Evolutionary conservation across 2,797 vertebrate species (phyloP), one percentile per base, ranked within the genome.

Genomic region (Hypotaenidia philippensis): DNA sequence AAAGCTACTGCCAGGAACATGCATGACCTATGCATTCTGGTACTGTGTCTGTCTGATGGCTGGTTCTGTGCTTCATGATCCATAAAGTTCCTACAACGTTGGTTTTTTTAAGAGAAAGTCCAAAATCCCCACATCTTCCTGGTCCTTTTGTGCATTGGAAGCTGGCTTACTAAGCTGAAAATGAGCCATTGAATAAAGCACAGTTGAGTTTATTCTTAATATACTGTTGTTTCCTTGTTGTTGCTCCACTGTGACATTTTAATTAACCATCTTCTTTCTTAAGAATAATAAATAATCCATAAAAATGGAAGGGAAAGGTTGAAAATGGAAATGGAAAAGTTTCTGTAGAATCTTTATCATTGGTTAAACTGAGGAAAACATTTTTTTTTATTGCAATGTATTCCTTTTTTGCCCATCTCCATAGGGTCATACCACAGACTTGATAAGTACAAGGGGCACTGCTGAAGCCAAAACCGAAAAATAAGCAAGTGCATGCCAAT

Each of bases 21-120:
- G 0, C 0, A 1, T 44, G 12, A 26, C 25, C 21, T 55, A 0
- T 63, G 15, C 4, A 6, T 74, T 44, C 52, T 83, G 11, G 9
- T 64, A 38, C 26, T 2, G 1, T 5, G 4, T 56, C 32, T 80
- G 53, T 56, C 32, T 80, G 53, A 25, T 27, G 22, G 36, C 38
- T 70, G 26, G 26, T 49, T 82, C 64, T 68, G 34, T 65, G 18
- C 31, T 89, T 74, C 3, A 0, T 70, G 22, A 72, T 53, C 57
- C 69, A 1, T 36, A 8, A 52, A 75, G 26, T 31, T 44, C 16
- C 31, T 53, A 41, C 22, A 64, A 20, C 1, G 3, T 5, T 57
- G 15, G 15, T 32, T 66, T 74, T 74, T 77, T 82, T 78, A 53
- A 60, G 44, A 66, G 19, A 66, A 55, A 19, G 15, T 25, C 52